Evolutionary conservation across 2,888 invertebrate genomes (phyloP).

Genomic region (Cremastinae sp.): DNA sequence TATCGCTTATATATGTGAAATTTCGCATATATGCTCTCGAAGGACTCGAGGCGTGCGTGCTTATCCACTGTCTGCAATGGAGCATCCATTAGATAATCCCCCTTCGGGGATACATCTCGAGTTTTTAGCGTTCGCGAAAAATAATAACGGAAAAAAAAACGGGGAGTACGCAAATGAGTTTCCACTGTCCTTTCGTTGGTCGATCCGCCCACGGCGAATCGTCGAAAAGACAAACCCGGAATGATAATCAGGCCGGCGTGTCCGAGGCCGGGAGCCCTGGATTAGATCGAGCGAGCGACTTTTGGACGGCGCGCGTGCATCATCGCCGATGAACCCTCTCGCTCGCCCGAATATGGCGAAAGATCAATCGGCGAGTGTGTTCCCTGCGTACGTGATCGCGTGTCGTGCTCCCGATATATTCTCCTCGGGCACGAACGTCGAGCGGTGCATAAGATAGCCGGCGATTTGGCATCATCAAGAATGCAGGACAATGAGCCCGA

Average conservation of each 20-base stretch:
- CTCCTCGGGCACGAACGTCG: too few relatives aligned
- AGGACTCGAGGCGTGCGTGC: too few relatives aligned
- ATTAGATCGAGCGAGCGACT: constrained; percentile 27
- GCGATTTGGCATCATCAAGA: too few relatives aligned
- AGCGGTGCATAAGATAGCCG: too few relatives aligned
- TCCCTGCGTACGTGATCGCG: too few relatives aligned
- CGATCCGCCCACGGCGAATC: too few relatives aligned
- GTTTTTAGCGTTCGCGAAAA: constrained; percentile 1
- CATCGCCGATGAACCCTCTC: too few relatives aligned
- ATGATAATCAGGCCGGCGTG: constrained; percentile 48
- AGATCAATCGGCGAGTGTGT: too few relatives aligned
- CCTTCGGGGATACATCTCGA: constrained; percentile 15
- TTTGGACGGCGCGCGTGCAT: background rate
- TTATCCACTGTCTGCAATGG: constrained; percentile 3
- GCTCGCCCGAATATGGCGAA: background rate
- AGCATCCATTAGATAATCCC: constrained; percentile 27
- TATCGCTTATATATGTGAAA: background rate
- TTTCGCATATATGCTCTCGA: background rate
- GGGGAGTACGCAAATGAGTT: background rate
- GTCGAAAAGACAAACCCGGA: background rate
- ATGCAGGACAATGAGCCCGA: too few relatives aligned
- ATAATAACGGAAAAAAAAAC: constrained; percentile 17
- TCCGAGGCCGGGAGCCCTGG: constrained; percentile 27
- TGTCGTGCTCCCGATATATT: too few relatives aligned
- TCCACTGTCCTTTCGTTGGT: background rate